phyloP scores from a whole-genome alignment of 2,797 vertebrate genomes.

The Onychomys arenicola region DNA sequence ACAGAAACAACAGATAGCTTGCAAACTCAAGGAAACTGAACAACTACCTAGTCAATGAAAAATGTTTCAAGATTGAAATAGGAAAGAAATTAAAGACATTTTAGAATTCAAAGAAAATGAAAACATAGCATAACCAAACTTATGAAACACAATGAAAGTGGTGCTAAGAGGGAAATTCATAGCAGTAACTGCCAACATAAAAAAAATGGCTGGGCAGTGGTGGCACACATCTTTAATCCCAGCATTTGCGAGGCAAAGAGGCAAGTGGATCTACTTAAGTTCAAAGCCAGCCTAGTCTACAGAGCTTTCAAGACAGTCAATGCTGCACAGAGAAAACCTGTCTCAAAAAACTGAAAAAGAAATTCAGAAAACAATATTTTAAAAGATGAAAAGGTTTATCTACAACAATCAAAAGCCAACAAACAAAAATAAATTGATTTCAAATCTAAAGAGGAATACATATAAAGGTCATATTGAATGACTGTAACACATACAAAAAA shows the following conservation, averaged over 20 bases:
- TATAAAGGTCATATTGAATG: not conserved
- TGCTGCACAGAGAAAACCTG: not conserved
- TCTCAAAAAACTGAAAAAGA: not conserved
- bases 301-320: not conserved
- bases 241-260: not conserved
- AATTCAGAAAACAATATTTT: not conserved
- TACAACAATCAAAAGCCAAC: not conserved
- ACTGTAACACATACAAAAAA: not conserved
- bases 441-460: conserved; percentile 13
- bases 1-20: not conserved
- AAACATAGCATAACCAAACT: not conserved
- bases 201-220: not conserved
- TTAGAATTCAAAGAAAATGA: not conserved
- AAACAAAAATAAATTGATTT: conserved; percentile 3
- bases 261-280: not conserved
- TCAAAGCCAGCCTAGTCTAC: not conserved
- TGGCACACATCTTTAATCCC: not conserved
- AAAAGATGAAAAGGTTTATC: not conserved
- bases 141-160: not conserved
- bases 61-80: not conserved
- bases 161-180: not conserved
- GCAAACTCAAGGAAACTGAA: not conserved
- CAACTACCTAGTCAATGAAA: not conserved
- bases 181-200: not conserved
- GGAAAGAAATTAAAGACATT: not conserved